Evolutionary conservation across 1,140 invertebrate genomes (phyloP), one percentile per base, ranked within the genome.

Genomic region (Macrosteles quadrilineatus): DNA sequence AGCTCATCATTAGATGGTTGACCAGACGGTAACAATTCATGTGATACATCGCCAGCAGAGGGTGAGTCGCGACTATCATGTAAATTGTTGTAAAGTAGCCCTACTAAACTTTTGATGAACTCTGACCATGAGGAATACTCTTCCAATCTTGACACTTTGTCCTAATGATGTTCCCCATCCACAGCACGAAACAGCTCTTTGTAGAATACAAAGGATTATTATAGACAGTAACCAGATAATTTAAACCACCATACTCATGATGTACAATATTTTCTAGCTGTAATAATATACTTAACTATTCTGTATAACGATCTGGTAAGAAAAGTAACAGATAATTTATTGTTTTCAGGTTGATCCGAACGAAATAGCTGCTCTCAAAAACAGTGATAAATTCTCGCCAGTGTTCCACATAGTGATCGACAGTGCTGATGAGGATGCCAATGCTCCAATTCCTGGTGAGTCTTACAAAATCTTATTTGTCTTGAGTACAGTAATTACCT

Each of bases 351-450:
- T 71, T 69, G 76, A 77, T 71, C 32, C 75, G 25, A 76, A 78
- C 31, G 79, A 82, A 73, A 79, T 82, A 71, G 72, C 75, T 23
- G 76, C 76, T 31, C 69, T 81, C 64, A 82, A 76, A 70, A 75
- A 75, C 31, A 78, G 75, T 73, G 75, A 76, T 40, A 77, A 75
- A 70, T 83, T 77, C 69, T 82, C 81, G 67, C 71, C 76, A 65
- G 76, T 80, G n/a, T 83, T 82, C 74, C 77, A 80, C 71, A 80
- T 83, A 75, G 62, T 83, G 40, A 50, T 68, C 19, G 31, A 59
- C 6, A 27, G 21, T 59, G 2, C 9, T 14, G 55, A 29, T 27
- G 55, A 59, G 23, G 55, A 59, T 59, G 21, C 25, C 21, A 30
- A 27, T 29, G 9, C 23, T 9, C 55, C 55, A 25, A 25, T 27